Evolutionary conservation across 2,888 invertebrate species (phyloP).

Genomic region (Emmelina monodactyla): DNA sequence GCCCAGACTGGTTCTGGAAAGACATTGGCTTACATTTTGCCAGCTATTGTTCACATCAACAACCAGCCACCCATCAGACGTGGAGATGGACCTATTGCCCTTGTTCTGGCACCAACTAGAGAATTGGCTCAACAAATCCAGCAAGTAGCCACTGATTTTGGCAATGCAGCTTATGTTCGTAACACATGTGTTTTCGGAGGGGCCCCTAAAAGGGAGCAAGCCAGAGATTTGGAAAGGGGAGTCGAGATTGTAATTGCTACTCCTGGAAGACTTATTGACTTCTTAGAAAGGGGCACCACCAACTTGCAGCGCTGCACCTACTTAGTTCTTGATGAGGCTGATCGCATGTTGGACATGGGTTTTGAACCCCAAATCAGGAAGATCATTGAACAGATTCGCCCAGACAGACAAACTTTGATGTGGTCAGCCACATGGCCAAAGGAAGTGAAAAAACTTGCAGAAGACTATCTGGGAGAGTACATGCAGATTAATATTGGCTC

Average conservation of each 20-base stretch:
- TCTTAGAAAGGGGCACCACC: conserved; percentile 78
- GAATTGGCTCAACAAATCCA: conserved; percentile 84
- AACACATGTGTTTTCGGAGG: conserved; percentile 93
- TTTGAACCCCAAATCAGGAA: conserved; percentile 96
- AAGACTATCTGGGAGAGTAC: conserved; percentile 90
- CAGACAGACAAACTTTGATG: conserved; percentile 96
- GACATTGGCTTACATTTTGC: conserved; percentile 80
- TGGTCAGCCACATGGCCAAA: conserved; percentile 99
- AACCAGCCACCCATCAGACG: conserved; percentile 77
- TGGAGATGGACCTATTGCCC: conserved; percentile 85
- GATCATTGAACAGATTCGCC: conserved; percentile 91
- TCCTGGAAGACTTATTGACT: conserved; percentile 87
- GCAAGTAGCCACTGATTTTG: conserved; percentile 83
- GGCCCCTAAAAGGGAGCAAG: conserved; percentile 81
- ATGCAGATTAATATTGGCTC: conserved; percentile 93
- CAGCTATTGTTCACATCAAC: conserved; percentile 87
- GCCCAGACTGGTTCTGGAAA: conserved; percentile 88
- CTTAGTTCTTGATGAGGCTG: conserved; percentile 89
- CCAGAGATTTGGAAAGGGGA: conserved; percentile 76
- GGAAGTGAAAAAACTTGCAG: conserved; percentile 90
- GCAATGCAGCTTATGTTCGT: conserved; percentile 76
- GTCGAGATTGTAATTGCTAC: conserved; percentile 91
- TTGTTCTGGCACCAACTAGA: conserved; percentile 81
- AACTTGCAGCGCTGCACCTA: conserved; percentile 82
- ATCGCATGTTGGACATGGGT: conserved; percentile 97